These are phyloP conservation scores for Euwallacea fornicatus DNA, from an alignment of 1,140 invertebrate species.

Conservation along the genomic window DNA sequence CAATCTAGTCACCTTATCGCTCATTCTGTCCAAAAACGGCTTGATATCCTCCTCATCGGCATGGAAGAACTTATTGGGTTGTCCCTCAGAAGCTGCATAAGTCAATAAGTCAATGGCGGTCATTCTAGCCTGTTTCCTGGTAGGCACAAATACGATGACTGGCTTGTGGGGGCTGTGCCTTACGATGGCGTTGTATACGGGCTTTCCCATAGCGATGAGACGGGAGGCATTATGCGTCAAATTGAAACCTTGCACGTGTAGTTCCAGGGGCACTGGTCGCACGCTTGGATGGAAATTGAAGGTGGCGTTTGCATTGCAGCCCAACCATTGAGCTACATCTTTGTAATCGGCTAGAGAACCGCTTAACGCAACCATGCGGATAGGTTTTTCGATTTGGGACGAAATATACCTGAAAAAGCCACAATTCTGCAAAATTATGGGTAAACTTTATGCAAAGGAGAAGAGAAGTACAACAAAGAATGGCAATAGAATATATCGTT, in stretches of 20 bases:
- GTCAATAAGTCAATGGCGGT: conserved; percentile 95
- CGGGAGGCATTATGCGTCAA: conserved; percentile 96
- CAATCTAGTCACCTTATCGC: conserved; percentile 68
- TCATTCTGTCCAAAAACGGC: conserved; percentile 83
- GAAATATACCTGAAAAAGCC: conserved; percentile 75
- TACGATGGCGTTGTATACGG: conserved; percentile 92
- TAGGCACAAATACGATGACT: conserved; percentile 95
- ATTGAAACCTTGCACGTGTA: conserved; percentile 97
- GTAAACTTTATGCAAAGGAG: too few relatives aligned
- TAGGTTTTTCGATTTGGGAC: conserved; percentile 90
- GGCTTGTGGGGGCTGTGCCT: conserved; percentile 87
- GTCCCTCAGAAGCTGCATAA: conserved; percentile 85
- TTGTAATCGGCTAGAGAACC: conserved; percentile 93
- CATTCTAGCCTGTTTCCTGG: conserved; percentile 87
- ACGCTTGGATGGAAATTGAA: conserved; percentile 99
- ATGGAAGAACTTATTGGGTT: conserved; percentile 85
- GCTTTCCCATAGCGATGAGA: conserved; percentile 96
- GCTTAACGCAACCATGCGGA: conserved; percentile 94
- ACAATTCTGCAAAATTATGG: too few relatives aligned
- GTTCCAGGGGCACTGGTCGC: conserved; percentile 88
- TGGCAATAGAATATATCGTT: too few relatives aligned
- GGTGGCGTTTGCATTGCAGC: conserved; percentile 86
- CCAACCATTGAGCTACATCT: conserved; percentile 96
- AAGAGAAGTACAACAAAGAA: too few relatives aligned
- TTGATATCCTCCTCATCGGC: conserved; percentile 83